Evolutionary conservation across 2,888 invertebrate genomes (phyloP), one percentile per base, ranked within the genome.

Genomic region (Piscicola geometra): DNA sequence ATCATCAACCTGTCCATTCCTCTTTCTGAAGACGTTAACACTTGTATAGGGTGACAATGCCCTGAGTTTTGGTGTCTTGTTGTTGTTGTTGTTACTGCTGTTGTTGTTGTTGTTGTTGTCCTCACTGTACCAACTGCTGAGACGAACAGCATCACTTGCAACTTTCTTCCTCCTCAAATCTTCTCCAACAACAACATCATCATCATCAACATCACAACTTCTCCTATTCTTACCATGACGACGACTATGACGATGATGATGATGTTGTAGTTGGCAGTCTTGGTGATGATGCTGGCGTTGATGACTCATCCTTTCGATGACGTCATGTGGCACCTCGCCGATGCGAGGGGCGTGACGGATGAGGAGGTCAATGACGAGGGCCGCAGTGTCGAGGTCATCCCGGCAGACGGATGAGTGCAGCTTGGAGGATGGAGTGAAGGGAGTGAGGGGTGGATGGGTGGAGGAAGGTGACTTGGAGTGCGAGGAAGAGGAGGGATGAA

Each of bases 301-400:
- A 3, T 21, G 60, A 25, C n/a, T 56, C 0, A 83, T 79, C 25
- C 81, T 85, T 80, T 88, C 88, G 30, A 86, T 85, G 50, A 90
- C 86, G 79, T 85, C 83, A 75, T 90, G 89, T 0, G 92, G 90
- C 77, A 93, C 86, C 76, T 90, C 87, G 52, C 93, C 93, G 82
- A 93, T 91, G 80, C 88, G 87, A 78, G 89, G 88, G 0, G 92
- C 90, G 86, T 92, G 90, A 84, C 91, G 90, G 78, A 93, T 92
- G 81, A 93, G 88, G 81, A 91, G 87, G 89, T 92, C 84, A 67
- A 88, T 85, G 71, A 85, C 81, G 41, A 80, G 80, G 5, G 83
- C 83, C 79, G 85, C 83, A n/a, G 81, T 79, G 79, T 83, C 82
- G 3, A 85, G 35, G 30, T 50, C 52, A 0, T 35, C 47, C 30